Conservation (phyloP, 2,113 vertebrate species). For the Sarotherodon lohbergeri region DNA sequence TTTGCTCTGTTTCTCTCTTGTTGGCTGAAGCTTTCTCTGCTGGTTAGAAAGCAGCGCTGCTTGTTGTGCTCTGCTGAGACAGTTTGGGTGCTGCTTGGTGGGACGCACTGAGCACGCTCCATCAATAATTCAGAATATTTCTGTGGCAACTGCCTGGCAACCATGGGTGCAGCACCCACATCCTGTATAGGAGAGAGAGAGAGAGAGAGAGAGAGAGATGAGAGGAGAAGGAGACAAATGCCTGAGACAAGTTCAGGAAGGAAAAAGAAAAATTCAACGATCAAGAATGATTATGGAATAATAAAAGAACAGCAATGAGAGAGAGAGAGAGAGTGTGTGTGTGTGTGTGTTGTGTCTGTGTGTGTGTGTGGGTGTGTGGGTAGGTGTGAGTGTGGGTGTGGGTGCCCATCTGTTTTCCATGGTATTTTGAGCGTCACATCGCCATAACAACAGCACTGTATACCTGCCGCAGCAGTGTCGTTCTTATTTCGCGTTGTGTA, state of each 20-base stretch:
- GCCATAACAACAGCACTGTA: rapidly evolving
- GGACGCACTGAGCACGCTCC: conserved; percentile 37
- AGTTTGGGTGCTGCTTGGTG: conserved; percentile 41
- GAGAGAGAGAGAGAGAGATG: neutral
- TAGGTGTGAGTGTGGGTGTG: neutral
- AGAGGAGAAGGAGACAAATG: neutral
- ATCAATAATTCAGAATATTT: conserved; percentile 76
- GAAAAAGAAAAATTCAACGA: neutral
- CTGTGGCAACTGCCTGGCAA: conserved; percentile 72
- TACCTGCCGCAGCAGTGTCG: neutral
- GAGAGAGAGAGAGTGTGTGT: neutral
- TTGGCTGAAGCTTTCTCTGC: neutral
- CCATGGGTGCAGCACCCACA: conserved; percentile 21
- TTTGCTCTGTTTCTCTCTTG: neutral
- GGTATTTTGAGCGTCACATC: neutral
- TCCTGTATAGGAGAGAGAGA: conserved; percentile 8
- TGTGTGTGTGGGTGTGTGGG: neutral
- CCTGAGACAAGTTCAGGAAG: neutral
- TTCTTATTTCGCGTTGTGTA: neutral
- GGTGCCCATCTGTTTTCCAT: neutral
- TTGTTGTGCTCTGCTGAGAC: conserved; percentile 39
- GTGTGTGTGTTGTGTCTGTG: neutral
- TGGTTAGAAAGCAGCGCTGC: neutral
- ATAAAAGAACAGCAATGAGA: neutral
- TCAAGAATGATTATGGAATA: neutral